phyloP scores from a whole-genome alignment of 2,113 vertebrate genomes.

The Ammospiza nelsoni region DNA sequence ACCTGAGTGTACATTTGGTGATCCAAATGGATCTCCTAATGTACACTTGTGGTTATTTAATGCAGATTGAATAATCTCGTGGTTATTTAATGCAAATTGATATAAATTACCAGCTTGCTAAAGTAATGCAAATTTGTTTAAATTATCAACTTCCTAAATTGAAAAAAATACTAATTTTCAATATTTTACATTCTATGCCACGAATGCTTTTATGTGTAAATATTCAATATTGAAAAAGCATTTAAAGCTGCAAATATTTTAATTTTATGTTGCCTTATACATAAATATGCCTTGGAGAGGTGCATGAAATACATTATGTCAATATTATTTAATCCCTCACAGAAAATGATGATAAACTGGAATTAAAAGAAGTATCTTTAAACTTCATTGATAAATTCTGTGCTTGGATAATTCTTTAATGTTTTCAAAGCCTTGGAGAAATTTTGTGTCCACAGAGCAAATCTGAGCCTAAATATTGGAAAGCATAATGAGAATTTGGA shows the following conservation, averaged over 20 bases:
- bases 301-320: not conserved
- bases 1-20: not conserved
- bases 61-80: not conserved
- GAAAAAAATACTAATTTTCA: accelerated
- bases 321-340: not conserved
- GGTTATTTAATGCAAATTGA: not conserved
- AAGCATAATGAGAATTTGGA: not conserved
- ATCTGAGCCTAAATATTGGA: not conserved
- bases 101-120: not conserved
- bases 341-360: not conserved
- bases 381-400: not conserved
- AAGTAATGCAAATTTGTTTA: not conserved
- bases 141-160: not conserved
- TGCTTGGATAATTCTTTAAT: not conserved
- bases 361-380: not conserved
- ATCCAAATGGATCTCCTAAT: not conserved
- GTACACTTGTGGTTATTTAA: not conserved
- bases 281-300: not conserved
- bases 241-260: not conserved
- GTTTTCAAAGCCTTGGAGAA: not conserved
- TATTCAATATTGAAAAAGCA: not conserved
- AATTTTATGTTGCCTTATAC: not conserved
- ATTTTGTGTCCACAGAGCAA: not conserved
- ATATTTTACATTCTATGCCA: not conserved
- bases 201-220: not conserved